phyloP scores from a whole-genome alignment of 2,113 vertebrate genomes.

The Corydoras maculifer region DNA sequence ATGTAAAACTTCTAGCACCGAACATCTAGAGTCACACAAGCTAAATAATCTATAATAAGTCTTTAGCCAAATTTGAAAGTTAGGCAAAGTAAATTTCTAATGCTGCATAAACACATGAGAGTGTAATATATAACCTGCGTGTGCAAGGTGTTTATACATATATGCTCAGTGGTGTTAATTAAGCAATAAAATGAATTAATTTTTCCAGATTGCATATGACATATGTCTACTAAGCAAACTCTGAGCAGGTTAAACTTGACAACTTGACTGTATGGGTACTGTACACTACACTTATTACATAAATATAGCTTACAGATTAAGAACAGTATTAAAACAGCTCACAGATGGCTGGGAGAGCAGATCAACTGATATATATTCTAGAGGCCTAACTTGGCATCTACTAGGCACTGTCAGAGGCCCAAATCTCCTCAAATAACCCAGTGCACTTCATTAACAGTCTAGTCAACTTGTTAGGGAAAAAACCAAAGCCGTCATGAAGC shows the following conservation, averaged over 20 bases:
- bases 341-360: constrained; percentile 3
- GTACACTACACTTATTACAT: background rate
- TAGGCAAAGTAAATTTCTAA: too few relatives aligned
- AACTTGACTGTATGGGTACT: background rate
- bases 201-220: too few relatives aligned
- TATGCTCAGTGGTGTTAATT: too few relatives aligned
- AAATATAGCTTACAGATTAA: background rate
- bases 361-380: constrained; percentile 10
- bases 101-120: too few relatives aligned
- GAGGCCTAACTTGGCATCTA: constrained; percentile 7
- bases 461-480: constrained; percentile 34
- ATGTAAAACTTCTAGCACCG: too few relatives aligned
- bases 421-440: constrained; percentile 38
- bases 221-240: background rate
- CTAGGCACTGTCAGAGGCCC: background rate
- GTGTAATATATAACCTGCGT: too few relatives aligned
- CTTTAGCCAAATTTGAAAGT: too few relatives aligned
- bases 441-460: constrained; percentile 61
- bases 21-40: too few relatives aligned
- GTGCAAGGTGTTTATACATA: too few relatives aligned
- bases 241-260: background rate
- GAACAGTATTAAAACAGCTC: background rate
- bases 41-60: too few relatives aligned
- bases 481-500: too few relatives aligned
- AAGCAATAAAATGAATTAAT: too few relatives aligned